phyloP scores from a whole-genome alignment of 2,888 invertebrate species.

The Oxycera nigricornis region DNA sequence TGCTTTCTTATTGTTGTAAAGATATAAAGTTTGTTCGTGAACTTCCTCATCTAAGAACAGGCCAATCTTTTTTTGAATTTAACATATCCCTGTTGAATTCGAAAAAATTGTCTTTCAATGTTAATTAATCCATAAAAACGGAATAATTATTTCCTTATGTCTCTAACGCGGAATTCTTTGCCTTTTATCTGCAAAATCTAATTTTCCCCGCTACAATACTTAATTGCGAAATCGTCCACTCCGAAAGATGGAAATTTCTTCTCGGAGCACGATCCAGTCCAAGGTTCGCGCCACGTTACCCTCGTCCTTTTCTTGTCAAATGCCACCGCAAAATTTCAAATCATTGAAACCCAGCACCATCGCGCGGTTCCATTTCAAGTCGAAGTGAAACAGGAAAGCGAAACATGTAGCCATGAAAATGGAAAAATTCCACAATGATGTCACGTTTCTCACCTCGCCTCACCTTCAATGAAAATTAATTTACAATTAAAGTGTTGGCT shows the following conservation, averaged over 20 bases:
- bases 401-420: not conserved
- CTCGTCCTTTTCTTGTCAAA: not conserved
- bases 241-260: not conserved
- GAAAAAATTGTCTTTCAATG: not conserved
- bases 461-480: slow-evolving; percentile 39
- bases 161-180: not conserved
- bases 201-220: not conserved
- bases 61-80: no score
- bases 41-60: no score
- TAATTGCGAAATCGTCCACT: not conserved
- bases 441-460: slow-evolving; percentile 34
- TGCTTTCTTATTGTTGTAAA: no score
- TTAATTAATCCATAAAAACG: slow-evolving; percentile 6
- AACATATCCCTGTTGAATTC: not conserved
- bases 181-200: not conserved
- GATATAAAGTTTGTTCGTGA: no score
- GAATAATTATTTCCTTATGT: not conserved
- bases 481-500: slow-evolving; percentile 32
- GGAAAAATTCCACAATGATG: slow-evolving; percentile 3
- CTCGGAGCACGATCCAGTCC: not conserved
- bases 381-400: not conserved
- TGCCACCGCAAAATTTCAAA: not conserved
- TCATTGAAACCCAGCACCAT: not conserved
- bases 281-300: not conserved
- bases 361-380: not conserved